Conservation (phyloP, 2,888 invertebrate species). For the Linnaemya vulpina region DNA sequence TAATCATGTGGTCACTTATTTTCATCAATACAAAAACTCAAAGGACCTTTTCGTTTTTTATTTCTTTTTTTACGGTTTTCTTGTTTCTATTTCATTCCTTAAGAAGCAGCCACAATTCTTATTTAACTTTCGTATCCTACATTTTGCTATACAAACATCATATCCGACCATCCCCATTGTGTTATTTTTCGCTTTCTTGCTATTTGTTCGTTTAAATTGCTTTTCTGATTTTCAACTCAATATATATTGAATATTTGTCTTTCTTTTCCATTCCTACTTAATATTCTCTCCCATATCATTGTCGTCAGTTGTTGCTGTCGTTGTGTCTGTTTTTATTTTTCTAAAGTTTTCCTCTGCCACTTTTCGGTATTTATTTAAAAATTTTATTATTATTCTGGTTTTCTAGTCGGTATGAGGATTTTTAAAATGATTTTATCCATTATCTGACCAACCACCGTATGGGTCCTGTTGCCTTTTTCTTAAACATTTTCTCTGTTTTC, state of each 20-base stretch:
- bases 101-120: conserved; percentile 14
- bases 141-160: background rate
- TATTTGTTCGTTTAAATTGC: conserved; percentile 60
- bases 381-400: conserved; percentile 32
- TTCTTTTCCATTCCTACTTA: conserved; percentile 22
- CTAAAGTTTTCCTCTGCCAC: conserved; percentile 63
- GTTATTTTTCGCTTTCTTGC: background rate
- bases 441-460: conserved; percentile 44
- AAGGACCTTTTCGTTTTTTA: conserved; percentile 29
- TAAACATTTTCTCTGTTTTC: conserved; percentile 11
- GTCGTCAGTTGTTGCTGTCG: conserved; percentile 29
- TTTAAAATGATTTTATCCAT: conserved; percentile 49
- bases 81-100: conserved; percentile 9
- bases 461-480: conserved; percentile 12
- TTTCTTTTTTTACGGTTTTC: background rate
- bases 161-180: conserved; percentile 7
- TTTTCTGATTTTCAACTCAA: conserved; percentile 57
- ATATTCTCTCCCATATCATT: conserved; percentile 23
- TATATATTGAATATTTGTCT: conserved; percentile 36
- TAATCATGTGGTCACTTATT: conserved; percentile 68
- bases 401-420: conserved; percentile 20
- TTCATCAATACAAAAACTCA: conserved; percentile 45
- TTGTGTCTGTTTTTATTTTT: conserved; percentile 26
- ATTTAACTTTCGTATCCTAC: conserved; percentile 16
- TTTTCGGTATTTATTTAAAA: conserved; percentile 65